phyloP scores from a whole-genome alignment of 2,888 invertebrate species.

The Boloria selene region DNA sequence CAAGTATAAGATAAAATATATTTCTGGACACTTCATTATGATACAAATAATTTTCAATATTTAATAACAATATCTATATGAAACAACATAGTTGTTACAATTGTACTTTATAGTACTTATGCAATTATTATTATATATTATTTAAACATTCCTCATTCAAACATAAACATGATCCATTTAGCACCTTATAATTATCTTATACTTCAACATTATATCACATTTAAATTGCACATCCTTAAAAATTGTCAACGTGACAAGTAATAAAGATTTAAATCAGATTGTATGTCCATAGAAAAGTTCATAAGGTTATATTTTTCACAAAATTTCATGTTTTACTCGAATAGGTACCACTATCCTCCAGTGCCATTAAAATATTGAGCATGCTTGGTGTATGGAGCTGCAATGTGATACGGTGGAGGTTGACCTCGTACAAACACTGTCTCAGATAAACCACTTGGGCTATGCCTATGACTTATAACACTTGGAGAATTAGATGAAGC shows the following conservation, averaged over 20 bases:
- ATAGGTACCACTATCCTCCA: constrained; percentile 67
- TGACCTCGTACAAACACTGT: constrained; percentile 71
- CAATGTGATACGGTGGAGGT: constrained; percentile 93
- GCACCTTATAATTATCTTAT: constrained; percentile 73
- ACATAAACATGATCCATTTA: constrained; percentile 61
- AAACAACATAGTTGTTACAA: constrained; percentile 80
- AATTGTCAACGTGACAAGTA: constrained; percentile 49
- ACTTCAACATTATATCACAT: constrained; percentile 71
- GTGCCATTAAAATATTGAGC: constrained; percentile 85
- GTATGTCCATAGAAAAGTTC: constrained; percentile 55
- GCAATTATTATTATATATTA: constrained; percentile 46
- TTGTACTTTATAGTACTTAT: constrained; percentile 75
- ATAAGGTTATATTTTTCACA: constrained; percentile 44
- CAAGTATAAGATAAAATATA: constrained; percentile 34
- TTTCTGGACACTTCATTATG: constrained; percentile 33
- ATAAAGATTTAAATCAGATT: constrained; percentile 42
- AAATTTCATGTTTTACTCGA: constrained; percentile 47
- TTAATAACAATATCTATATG: constrained; percentile 41
- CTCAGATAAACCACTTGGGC: constrained; percentile 67
- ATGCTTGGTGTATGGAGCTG: constrained; percentile 91
- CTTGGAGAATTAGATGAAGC: constrained; percentile 68
- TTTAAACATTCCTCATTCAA: constrained; percentile 41
- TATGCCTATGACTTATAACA: constrained; percentile 68
- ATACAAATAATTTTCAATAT: constrained; percentile 34
- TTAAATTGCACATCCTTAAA: constrained; percentile 76